A percentile compares a stretch with the other conserved stretches of the same genome.
Evolutionary conservation across 2,113 vertebrate genomes (phyloP).

Genomic region (Vireo altiloquus): DNA sequence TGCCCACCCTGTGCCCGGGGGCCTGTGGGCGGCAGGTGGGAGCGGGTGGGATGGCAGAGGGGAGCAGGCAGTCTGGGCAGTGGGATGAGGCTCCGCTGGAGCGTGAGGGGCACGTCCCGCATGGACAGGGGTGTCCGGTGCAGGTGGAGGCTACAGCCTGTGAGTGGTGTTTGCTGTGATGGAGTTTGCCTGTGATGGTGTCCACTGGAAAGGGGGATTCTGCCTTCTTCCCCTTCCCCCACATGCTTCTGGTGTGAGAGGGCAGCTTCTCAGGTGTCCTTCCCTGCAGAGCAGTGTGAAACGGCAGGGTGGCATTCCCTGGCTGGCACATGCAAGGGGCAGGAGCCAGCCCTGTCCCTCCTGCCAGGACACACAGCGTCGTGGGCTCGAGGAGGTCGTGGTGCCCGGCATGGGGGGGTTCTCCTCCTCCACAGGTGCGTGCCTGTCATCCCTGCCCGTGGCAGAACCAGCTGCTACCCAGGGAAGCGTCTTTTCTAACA

Average conservation of each 20-base stretch:
- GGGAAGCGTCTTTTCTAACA: not conserved
- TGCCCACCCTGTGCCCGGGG: not conserved
- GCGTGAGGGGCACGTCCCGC: accelerated
- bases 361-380: not conserved
- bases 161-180: not conserved
- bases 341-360: not conserved
- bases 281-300: not conserved
- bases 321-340: accelerated
- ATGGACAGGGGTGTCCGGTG: not conserved
- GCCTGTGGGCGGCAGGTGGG: not conserved
- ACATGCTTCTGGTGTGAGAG: accelerated
- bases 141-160: accelerated
- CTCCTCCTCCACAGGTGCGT: accelerated
- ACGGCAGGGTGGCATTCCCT: accelerated
- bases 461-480: not conserved
- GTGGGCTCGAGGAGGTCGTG: accelerated
- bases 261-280: not conserved
- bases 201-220: not conserved
- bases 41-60: not conserved
- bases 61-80: not conserved
- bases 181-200: not conserved
- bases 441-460: not conserved
- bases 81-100: accelerated
- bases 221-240: not conserved
- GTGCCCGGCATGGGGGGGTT: not conserved